Base-by-base conservation (phyloP, 2,888 invertebrate genomes). In the Eudemis profundana region DNA sequence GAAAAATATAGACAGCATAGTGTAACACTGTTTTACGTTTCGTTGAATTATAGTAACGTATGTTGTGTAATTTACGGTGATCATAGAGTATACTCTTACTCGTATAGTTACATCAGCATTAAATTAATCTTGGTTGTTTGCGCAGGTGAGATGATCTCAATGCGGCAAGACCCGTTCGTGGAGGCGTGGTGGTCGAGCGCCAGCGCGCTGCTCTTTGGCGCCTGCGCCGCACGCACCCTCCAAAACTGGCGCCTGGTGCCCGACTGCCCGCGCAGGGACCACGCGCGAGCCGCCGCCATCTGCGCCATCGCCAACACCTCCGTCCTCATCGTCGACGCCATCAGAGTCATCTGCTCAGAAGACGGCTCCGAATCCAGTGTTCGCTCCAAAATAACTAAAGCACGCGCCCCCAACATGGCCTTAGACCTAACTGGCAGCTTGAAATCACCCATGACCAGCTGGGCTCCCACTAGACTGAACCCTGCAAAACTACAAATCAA, bases 151-250 rank as follows among this genome's bases (percentile, higher is more conserved):
- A 77, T 82, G 64, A 85, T 92, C 61, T 89, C 90, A 47, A 86
- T 87, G 69, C 81, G 86, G 63, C 85, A 90, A 53, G 91, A 91
- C 72, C 82, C 88, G 42, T 90, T 89, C 74, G 76, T 91, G n/a
- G 89, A 87, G 72, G 86, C 86, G 57, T 90, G 89, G 89, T 92
- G 90, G 91, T 88, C 89, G 0, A 83, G 83, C 1, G 71, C 74
- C 4, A 91, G 90, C n/a, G 82, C 81, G 4, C 71, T 74, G 7
- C 69, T 90, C 19, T 90, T 83, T 73, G 90, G 78, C 0, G 77
- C 83, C 0, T 85, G 88, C 66, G 91, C 87, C 1, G 83, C 77
- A 0, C 71, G 87, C n/a, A 87, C 86, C 0, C 69, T 90, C 27
- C 74, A 75, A 51, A 68, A 74, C n/a, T 91, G 91, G 91, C 79